Percentiles rank a stretch among this genome's conserved stretches.
Evolutionary conservation across 1,140 invertebrate genomes (phyloP).

Genomic region (Leptonema lineaticorne): DNA sequence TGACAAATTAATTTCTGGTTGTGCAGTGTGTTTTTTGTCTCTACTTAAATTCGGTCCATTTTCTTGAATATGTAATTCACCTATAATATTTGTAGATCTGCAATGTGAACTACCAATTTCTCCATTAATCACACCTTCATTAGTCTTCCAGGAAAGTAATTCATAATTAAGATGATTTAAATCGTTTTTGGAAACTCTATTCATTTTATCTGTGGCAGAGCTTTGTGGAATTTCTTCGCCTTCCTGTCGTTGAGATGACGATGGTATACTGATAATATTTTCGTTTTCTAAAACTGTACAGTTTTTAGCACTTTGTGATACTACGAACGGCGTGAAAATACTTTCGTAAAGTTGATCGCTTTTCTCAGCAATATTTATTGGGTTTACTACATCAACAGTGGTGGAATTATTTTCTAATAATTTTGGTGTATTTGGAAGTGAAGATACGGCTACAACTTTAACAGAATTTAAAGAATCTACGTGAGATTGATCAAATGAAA

Average conservation of each 20-base stretch:
- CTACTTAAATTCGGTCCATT: background rate
- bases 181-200: background rate
- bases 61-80: background rate
- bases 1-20: background rate
- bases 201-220: background rate
- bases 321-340: conserved; percentile 35
- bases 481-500: background rate
- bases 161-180: conserved; percentile 12
- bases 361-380: background rate
- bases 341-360: conserved; percentile 34
- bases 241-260: too few relatives aligned
- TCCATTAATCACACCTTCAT: too few relatives aligned
- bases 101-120: background rate
- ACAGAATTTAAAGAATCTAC: background rate
- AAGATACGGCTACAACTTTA: background rate
- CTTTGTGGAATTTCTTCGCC: background rate
- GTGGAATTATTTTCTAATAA: conserved; percentile 7
- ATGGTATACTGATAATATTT: too few relatives aligned
- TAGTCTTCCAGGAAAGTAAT: conserved; percentile 17
- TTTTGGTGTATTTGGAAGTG: background rate
- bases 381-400: conserved; percentile 5
- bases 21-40: background rate
- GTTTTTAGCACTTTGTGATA: background rate
- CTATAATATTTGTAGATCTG: background rate
- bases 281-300: too few relatives aligned